These are phyloP conservation scores for Labeo catla DNA, from an alignment of 2,113 vertebrate species.

Conservation along the genomic window DNA sequence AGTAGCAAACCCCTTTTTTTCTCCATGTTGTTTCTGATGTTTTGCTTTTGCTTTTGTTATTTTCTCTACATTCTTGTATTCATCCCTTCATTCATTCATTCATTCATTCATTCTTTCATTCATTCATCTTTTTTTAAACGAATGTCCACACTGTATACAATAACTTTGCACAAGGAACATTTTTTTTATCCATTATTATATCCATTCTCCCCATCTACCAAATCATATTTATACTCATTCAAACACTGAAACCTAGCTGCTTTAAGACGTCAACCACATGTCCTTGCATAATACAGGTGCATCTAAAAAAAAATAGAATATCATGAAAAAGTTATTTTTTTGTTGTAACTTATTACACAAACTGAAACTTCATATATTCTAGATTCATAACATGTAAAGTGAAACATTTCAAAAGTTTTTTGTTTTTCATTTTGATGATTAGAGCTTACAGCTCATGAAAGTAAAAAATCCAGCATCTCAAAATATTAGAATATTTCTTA, in stretches of 20 bases:
- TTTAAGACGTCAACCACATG: background rate
- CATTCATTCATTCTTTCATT: background rate
- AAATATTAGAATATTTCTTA: too few species aligned
- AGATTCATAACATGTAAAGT: too few species aligned
- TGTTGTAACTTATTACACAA: too few species aligned
- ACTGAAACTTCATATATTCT: too few species aligned
- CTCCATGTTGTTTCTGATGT: slow-evolving; percentile 37
- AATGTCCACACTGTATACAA: background rate
- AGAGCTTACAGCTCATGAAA: too few species aligned
- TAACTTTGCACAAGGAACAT: background rate
- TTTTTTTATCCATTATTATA: background rate
- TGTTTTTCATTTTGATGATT: too few species aligned
- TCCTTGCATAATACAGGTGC: background rate
- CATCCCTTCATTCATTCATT: background rate
- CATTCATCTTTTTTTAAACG: background rate
- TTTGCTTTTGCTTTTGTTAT: slow-evolving; percentile 34
- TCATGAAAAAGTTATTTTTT: too few species aligned
- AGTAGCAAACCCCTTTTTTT: slow-evolving; percentile 56
- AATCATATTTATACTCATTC: background rate
- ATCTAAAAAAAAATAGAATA: too few species aligned
- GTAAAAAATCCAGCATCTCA: too few species aligned
- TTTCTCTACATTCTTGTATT: background rate
- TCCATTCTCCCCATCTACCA: background rate
- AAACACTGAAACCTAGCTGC: background rate
- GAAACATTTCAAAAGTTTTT: too few species aligned